Base-by-base conservation (phyloP, 2,797 vertebrate species). In the Molossus molossus region DNA sequence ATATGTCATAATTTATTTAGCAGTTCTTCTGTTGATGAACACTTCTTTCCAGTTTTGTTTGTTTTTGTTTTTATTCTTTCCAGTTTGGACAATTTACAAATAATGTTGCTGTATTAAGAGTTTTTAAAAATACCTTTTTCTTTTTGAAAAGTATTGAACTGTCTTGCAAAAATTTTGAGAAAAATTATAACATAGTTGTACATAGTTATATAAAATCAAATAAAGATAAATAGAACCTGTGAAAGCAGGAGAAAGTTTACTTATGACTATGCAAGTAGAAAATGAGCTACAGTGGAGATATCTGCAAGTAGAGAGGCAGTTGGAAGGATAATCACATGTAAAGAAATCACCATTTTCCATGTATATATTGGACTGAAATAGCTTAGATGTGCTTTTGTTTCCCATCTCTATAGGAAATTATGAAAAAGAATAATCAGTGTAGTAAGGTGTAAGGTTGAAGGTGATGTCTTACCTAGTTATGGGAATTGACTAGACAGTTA, bases 141-240 rank as follows among this genome's bases (percentile, higher is more conserved):
- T 55, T 64, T 93, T 90, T 75, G 29, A 75, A 88, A 77, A 87
- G 12, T 91, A 72, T 50, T 94, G 33, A 87, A 82, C 13, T 29
- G 62, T 69, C 48, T 23, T 60, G n/a, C 3, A 96, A 72, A 75
- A 77, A 37, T 69, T 55, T 82, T 91, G 48, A 87, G 45, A 82
- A 90, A 37, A n/a, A 73, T 86, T 90, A 23, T 72, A 76, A 87
- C 57, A 72, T 72, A 77, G 48, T 76, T 87, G 20, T 82, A 37
- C 57, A 18, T 70, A 65, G 48, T 82, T 72, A 85, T 15, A 60
- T 80, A 82, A 88, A 77, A 20, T 50, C 17, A 69, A 81, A 53
- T 70, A 37, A 70, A 89, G 18, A 82, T 81, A 75, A 69, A 20
- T 72, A 87, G 69, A 72, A n/a, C 50, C 12, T 83, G 9, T 86